Conservation (phyloP, 2,113 vertebrate species). For the Embiotoca jacksoni region DNA sequence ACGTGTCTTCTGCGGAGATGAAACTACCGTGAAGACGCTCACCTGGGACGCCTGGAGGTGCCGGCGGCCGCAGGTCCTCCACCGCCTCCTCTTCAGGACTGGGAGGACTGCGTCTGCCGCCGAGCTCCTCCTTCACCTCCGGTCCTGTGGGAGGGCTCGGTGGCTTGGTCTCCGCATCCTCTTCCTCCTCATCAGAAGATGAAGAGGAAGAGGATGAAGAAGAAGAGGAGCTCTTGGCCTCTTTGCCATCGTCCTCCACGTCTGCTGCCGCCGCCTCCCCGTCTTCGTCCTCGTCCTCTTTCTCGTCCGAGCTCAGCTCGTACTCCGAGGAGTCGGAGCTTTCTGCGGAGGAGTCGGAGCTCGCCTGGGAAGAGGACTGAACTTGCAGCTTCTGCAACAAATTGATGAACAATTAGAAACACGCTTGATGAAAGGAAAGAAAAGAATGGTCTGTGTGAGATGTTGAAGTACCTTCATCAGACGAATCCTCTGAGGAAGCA, state of each 20-base stretch:
- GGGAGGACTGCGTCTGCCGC: constrained; percentile 48
- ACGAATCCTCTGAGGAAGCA: constrained; percentile 87
- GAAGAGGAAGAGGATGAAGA: constrained; percentile 76
- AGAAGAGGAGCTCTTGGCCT: constrained; percentile 55
- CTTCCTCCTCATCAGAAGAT: constrained; percentile 74
- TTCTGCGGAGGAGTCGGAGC: constrained; percentile 86
- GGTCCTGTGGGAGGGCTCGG: constrained; percentile 49
- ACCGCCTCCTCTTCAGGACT: constrained; percentile 55
- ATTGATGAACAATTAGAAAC: neutral
- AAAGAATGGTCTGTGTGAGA: neutral
- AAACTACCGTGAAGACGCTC: neutral
- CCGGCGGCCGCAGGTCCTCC: constrained; percentile 65
- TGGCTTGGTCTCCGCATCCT: constrained; percentile 50
- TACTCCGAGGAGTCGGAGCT: constrained; percentile 91
- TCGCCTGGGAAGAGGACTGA: constrained; percentile 85
- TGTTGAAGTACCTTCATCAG: constrained; percentile 88
- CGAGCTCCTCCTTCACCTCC: constrained; percentile 59
- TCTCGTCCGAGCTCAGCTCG: constrained; percentile 89
- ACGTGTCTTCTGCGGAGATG: neutral
- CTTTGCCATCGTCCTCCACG: constrained; percentile 59
- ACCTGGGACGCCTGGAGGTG: constrained; percentile 76
- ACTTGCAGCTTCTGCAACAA: constrained; percentile 82
- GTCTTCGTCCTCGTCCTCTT: constrained; percentile 75
- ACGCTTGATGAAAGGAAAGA: neutral
- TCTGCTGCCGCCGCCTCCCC: constrained; percentile 62